These are phyloP conservation scores for Drosophila repleta DNA, from an alignment of 1,140 invertebrate genomes.

Conservation along the genomic window DNA sequence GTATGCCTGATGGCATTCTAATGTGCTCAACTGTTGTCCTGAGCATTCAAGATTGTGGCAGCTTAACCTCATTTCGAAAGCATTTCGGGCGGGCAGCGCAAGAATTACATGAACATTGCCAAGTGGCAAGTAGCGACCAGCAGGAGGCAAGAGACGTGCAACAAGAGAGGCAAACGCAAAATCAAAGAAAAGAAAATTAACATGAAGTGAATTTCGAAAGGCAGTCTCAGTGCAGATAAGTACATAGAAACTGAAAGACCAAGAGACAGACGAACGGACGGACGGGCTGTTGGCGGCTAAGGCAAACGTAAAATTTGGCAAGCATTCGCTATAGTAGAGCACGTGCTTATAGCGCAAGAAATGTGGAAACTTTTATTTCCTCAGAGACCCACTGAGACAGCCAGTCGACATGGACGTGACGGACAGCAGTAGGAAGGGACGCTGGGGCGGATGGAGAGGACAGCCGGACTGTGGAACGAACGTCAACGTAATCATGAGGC, in stretches of 20 bases:
- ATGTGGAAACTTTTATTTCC: slow-evolving; percentile 80
- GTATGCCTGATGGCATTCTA: slow-evolving; percentile 38
- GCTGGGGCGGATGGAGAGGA: neutral
- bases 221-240: slow-evolving; percentile 43
- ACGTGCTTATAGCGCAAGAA: slow-evolving; percentile 74
- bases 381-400: slow-evolving; percentile 71
- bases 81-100: slow-evolving; percentile 43
- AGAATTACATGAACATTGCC: slow-evolving; percentile 72
- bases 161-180: slow-evolving; percentile 61
- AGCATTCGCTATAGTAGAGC: slow-evolving; percentile 57
- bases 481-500: slow-evolving; percentile 76
- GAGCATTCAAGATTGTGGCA: slow-evolving; percentile 54
- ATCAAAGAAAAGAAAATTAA: slow-evolving; percentile 80
- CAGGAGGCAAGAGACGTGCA: neutral
- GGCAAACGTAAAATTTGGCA: slow-evolving; percentile 72
- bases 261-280: neutral
- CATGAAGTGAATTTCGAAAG: slow-evolving; percentile 75
- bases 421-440: slow-evolving; percentile 40
- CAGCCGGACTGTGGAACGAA: slow-evolving; percentile 7
- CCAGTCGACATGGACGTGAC: slow-evolving; percentile 72
- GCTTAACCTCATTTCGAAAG: slow-evolving; percentile 68
- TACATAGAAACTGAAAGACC: slow-evolving; percentile 37
- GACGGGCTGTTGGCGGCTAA: slow-evolving; percentile 10
- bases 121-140: slow-evolving; percentile 36
- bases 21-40: slow-evolving; percentile 42